These are phyloP conservation scores for Tokudaia muenninki DNA, from an alignment of 2,797 vertebrate species.

Conservation along the genomic window DNA sequence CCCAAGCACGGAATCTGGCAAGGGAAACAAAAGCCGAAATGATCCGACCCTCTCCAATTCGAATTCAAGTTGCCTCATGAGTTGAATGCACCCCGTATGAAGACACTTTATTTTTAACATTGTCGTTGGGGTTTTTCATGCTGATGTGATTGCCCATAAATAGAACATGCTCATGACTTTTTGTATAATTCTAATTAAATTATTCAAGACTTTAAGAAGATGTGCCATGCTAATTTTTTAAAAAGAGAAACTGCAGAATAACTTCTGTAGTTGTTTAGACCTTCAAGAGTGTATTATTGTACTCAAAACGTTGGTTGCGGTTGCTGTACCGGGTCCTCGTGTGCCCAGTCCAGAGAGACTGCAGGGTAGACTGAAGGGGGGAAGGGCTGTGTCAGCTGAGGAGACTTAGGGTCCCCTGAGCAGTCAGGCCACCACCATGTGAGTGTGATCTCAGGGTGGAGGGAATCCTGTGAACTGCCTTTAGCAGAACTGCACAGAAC, in stretches of 20 bases:
- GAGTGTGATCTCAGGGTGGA: background rate
- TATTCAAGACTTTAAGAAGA: slow-evolving; percentile 76
- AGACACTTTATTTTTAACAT: slow-evolving; percentile 68
- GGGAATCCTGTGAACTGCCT: background rate
- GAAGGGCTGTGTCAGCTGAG: slow-evolving; percentile 86
- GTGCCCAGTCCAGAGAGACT: slow-evolving; percentile 12
- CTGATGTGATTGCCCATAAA: slow-evolving; percentile 58
- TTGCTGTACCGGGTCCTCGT: slow-evolving; percentile 76
- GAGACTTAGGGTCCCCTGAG: background rate
- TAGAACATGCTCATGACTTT: slow-evolving; percentile 81
- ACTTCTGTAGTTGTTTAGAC: slow-evolving; percentile 64
- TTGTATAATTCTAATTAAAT: slow-evolving; percentile 80
- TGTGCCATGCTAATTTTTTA: slow-evolving; percentile 60
- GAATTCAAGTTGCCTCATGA: slow-evolving; percentile 37
- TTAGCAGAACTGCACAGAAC: background rate
- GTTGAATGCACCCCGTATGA: background rate
- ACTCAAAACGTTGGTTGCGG: slow-evolving; percentile 65
- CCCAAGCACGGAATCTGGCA: background rate
- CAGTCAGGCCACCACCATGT: background rate
- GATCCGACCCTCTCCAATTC: background rate
- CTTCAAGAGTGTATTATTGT: slow-evolving; percentile 14
- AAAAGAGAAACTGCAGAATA: slow-evolving; percentile 65
- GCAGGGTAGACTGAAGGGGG: slow-evolving; percentile 21
- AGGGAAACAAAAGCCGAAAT: background rate
- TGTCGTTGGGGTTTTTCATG: slow-evolving; percentile 66